Evolutionary conservation across 2,113 vertebrate genomes (phyloP).

Genomic region (Plestiodon gilberti): DNA sequence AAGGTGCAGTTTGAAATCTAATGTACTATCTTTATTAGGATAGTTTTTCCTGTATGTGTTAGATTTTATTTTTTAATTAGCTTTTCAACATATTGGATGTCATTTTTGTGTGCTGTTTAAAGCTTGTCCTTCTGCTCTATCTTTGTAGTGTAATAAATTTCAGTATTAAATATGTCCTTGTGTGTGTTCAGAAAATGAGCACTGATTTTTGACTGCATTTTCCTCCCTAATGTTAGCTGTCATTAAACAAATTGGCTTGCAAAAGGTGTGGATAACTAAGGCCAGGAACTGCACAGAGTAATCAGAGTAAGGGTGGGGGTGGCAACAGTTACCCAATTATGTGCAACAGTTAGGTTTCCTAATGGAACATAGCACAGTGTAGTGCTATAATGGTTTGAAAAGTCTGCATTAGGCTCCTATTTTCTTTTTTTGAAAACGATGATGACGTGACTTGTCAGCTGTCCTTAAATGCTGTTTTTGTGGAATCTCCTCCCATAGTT

Average conservation of each 20-base stretch:
- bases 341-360: not conserved
- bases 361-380: not conserved
- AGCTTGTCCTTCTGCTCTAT: not conserved
- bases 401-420: not conserved
- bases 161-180: not conserved
- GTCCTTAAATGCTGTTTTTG: not conserved
- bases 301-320: slow-evolving; percentile 31
- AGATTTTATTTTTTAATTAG: not conserved
- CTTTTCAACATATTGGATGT: not conserved
- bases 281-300: slow-evolving; percentile 23
- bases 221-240: slow-evolving; percentile 17
- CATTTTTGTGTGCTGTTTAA: not conserved
- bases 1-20: not conserved
- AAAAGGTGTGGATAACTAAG: slow-evolving; percentile 22
- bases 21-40: not conserved
- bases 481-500: not conserved
- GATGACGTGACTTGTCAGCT: not conserved
- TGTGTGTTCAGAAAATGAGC: not conserved
- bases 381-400: not conserved
- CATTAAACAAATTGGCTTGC: not conserved
- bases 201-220: slow-evolving; percentile 32
- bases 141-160: not conserved
- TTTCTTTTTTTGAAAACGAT: not conserved
- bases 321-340: not conserved
- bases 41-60: not conserved